Evolutionary conservation across 2,113 vertebrate genomes (phyloP), one percentile per base, ranked within the genome.

Genomic region (Grammomys surdaster): DNA sequence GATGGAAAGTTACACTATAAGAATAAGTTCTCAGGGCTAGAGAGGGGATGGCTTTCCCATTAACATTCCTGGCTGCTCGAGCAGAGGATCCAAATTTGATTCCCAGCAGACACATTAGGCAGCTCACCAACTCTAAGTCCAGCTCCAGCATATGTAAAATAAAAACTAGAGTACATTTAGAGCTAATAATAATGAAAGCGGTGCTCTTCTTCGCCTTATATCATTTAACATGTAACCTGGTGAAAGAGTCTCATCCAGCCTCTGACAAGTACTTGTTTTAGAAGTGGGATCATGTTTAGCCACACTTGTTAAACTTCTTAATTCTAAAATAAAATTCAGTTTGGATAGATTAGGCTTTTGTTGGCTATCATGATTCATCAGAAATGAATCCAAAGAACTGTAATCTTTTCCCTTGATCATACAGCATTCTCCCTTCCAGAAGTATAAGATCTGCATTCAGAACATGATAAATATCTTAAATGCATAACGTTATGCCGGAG

Each of bases 311-410:
- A 46, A 81, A 43, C 54, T 80, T 81, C 77, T 87, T 60, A 60
- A 10, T 54, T 94, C 33, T 90, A 75, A 91, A 93, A 36, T 90
- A 94, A 88, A 95, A 69, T 88, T 65, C 0, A 58, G 31, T 81
- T 90, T 90, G 17, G 20, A 11, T 88, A 88, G 33, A 69, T 56
- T 56, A 65, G 60, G 43, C 36, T 94, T 94, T 91, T 94, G 24
- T 88, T 90, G 58, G 5, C 22, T 78, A 69, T 93, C 31, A 31
- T 88, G 54, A 48, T 72, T 70, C 87, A 77, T 78, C 93, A 92
- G 51, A 63, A 78, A 56, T 81, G 26, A 90, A n/a, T 24, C 76
- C 46, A 78, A 90, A 89, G 54, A 63, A 48, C 28, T 76, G 9
- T 67, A 36, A 36, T 20, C 36, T 58, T 91, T 58, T 56, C 84